A percentile compares a stretch with the other conserved stretches of the same genome.
phyloP scores from a whole-genome alignment of 2,113 vertebrate species.

The Himantopus leucocephalus region DNA sequence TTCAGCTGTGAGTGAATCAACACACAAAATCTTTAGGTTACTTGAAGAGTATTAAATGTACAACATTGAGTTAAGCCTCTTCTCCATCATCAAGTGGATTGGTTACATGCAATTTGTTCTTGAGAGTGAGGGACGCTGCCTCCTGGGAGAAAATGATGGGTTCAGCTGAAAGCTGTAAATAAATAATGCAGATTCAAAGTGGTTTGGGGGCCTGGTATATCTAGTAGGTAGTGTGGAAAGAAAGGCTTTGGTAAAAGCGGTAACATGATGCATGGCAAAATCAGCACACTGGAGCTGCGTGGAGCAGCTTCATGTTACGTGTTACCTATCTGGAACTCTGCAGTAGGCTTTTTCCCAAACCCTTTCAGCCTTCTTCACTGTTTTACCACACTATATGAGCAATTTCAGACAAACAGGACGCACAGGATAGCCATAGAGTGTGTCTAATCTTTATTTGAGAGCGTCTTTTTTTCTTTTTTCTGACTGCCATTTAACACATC shows the following conservation, averaged over 20 bases:
- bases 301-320: not conserved
- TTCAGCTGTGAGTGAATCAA: constrained; percentile 43
- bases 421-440: not conserved
- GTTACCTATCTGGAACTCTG: not conserved
- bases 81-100: constrained; percentile 55
- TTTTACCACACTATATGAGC: not conserved
- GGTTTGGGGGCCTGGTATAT: not conserved
- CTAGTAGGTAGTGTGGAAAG: not conserved
- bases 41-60: constrained; percentile 25
- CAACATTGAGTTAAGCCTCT: constrained; percentile 14
- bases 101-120: constrained; percentile 24
- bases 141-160: not conserved
- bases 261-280: not conserved
- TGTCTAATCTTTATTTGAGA: not conserved
- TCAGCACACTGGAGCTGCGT: not conserved
- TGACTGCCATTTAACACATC: not conserved
- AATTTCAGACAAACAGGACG: not conserved
- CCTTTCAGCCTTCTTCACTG: not conserved
- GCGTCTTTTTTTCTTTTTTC: not conserved
- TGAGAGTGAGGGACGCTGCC: not conserved
- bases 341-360: not conserved
- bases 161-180: constrained; percentile 12
- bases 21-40: not conserved
- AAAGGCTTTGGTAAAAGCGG: not conserved
- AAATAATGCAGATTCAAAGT: not conserved